Evolutionary conservation across 2,888 invertebrate genomes (phyloP), one percentile per base, ranked within the genome.

Genomic region (Pseudococcus longispinus): DNA sequence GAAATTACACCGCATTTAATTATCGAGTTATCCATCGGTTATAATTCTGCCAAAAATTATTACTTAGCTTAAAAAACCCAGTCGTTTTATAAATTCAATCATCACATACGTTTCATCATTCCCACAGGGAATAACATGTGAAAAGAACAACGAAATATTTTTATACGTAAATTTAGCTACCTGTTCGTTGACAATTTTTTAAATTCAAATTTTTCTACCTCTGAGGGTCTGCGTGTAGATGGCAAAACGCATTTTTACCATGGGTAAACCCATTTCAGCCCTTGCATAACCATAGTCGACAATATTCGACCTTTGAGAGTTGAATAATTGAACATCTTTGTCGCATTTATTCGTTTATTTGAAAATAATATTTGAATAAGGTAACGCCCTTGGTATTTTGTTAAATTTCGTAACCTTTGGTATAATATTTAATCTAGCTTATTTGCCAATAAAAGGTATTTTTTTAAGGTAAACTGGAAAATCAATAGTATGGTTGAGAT

Each of bases 241-340:
- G 70, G 29, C 70, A 29, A 29, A 70, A 70, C 70, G 70, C 29
- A 70, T 29, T 70, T 29, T 29, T 70, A 29, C 70, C 1, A 1
- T 15, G 29, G 70, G 29, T 26, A 70, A 65, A 9, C 20, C 65
- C 8, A 65, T 23, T 65, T 26, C 65, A 65, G n/a, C 70, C 70
- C 70, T 29, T 29, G 60, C 23, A 20, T 23, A 55, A n/a, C n/a
- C 55, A 65, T 55, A 55, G 20, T 65, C 70, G 70, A 29, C 70
- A 3, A 70, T n/a, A n/a, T 70, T 70, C 70, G 70, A 29, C 70
- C 70, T 70, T 70, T 70, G 70, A 70, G 70, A 70, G 20, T 70
- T 70, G 70, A 70, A 70, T 70, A 70, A 70, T 70, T 70, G 70
- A 70, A 70, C 70, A 70, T 70, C 29, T 29, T 70, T 70, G 60